Conservation (phyloP, 2,113 vertebrate species). For the Thermophis baileyi region DNA sequence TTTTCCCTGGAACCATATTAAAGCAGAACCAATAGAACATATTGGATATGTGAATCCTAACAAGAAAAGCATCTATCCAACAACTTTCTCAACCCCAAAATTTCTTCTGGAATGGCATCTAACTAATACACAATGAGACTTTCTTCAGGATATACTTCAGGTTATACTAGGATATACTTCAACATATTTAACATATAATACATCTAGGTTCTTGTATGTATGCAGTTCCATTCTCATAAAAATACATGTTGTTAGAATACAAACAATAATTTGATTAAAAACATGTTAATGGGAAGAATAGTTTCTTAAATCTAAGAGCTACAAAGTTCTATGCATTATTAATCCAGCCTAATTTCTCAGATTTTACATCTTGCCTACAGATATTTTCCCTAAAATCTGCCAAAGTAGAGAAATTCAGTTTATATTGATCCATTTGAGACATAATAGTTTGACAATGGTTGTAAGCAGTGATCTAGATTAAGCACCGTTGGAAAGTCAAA, state of each 20-base stretch:
- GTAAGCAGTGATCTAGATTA: not conserved
- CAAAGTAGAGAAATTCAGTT: not conserved
- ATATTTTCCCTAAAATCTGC: not conserved
- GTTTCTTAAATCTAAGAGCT: not conserved
- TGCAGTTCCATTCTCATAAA: not conserved
- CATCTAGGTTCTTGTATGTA: not conserved
- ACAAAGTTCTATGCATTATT: not conserved
- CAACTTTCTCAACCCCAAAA: not conserved
- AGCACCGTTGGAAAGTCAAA: not conserved
- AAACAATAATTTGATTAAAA: not conserved
- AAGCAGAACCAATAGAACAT: not conserved
- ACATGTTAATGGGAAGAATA: not conserved
- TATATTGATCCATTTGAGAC: not conserved
- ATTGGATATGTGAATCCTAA: not conserved
- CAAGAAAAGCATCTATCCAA: not conserved
- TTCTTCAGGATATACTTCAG: not conserved
- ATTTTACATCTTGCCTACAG: not conserved
- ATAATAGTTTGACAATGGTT: not conserved
- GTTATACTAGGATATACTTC: not conserved
- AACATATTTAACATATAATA: not conserved
- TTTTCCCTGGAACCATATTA: not conserved
- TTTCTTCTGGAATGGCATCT: not conserved
- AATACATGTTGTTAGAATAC: not conserved
- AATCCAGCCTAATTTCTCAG: not conserved
- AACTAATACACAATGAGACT: not conserved